Evolutionary conservation across 2,113 vertebrate species (phyloP), one percentile per base, ranked within the genome.

Genomic region (Oreochromis aureus): DNA sequence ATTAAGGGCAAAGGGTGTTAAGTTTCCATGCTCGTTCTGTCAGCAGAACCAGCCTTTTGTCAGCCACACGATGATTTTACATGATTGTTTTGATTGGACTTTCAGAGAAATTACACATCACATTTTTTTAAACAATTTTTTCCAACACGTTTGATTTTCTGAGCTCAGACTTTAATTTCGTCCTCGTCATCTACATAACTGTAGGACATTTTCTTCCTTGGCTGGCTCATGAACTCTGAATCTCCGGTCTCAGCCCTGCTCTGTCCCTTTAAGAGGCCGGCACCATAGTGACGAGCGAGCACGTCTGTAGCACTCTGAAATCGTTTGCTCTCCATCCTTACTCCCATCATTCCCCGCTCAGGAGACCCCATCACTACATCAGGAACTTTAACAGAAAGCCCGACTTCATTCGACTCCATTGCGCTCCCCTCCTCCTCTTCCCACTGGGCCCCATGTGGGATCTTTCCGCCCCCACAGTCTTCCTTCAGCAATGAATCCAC

Each of bases 81-180:
- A n/a, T 16, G 48, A 66, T 66, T 86, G 39, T 36, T 58, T 87
- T 82, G 73, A 83, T 58, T 90, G 46, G 63, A 82, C 41, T 81
- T 30, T 53, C 8, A 82, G 19, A 81, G 22, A 15, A 80, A 89
- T 87, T 51, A 87, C 36, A 87, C 41, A 82, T 89, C 27, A 78
- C 39, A 54, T 44, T 44, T 55, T 63, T 19, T n/a, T 2, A 27
- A 46, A 73, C 16, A 24, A 1, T 32, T 54, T 86, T 22, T 12
- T 36, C 19, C 13, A 11, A 32, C 18, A 44, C 41, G 12, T 87
- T 30, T 12, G 18, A 54, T 61, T 87, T 12, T 4, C 69, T 85
- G 55, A 39, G 19, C 76, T 98, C 91, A 99, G 91, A 99, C 98
- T 94, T 98, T 99, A 84, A 99, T 98, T 95, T 99, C 98, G 5